Evolutionary conservation across 2,113 vertebrate species (phyloP), one percentile per base, ranked within the genome.

Genomic region (Ibidorhyncha struthersii): DNA sequence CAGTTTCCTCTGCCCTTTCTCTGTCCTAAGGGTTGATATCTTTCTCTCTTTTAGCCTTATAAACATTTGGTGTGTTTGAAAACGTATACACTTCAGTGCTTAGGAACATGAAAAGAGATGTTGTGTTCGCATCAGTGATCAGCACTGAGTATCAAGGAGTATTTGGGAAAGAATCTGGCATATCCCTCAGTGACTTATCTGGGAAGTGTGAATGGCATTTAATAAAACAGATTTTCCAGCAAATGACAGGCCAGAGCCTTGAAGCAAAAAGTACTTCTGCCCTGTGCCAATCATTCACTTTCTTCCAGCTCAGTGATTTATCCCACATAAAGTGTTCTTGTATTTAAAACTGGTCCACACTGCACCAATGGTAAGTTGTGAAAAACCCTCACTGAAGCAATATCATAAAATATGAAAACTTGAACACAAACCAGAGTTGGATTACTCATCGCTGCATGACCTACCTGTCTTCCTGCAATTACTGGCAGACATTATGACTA

Each of bases 121-220:
- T 90, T 89, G 78, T 96, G 85, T 67, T 90, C 55, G 43, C 93
- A 85, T 91, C 74, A 89, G 74, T 72, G 96, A 93, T 92, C 96
- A 96, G 63, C 74, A 34, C 78, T 36, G 90, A 91, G 90, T 71
- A 96, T 94, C 86, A 88, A 93, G 81, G 27, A 69, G 77, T 76
- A 55, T 90, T 96, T 92, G 91, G 77, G 93, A 86, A 88, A 49
- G 92, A 96, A 91, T 80, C 94, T 94, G 93, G 91, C 87, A 69
- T 91, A 91, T 95, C 91, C 96, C 95, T 96, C 71, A 59, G 93
- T 95, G 94, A 84, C 91, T 97, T 96, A 94, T 96, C 93, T 89
- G 69, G 89, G 47, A 93, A 96, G 74, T 90, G 82, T 96, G 97
- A 98, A 93, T 97, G 96, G 94, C 97, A 95, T 97, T 97, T 98